Evolutionary conservation across 1,140 invertebrate species (phyloP).

Genomic region (Drosophila lacertosa): DNA sequence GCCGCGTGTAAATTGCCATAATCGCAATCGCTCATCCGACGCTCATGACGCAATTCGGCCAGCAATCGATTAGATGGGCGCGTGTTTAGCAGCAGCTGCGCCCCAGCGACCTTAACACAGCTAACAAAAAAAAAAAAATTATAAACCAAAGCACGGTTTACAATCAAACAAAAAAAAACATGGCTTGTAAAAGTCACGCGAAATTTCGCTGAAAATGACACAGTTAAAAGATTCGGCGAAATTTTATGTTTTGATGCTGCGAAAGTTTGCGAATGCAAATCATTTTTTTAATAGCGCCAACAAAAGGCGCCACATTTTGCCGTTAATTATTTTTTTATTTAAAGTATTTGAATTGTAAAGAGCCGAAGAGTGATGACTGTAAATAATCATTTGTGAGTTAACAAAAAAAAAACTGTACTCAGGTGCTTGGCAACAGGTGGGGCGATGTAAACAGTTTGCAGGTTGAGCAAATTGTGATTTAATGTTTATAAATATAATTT

Average conservation of each 20-base stretch:
- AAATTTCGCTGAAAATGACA: slow-evolving; percentile 49
- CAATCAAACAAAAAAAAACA: not conserved
- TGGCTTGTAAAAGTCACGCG: slow-evolving; percentile 37
- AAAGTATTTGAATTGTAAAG: slow-evolving; percentile 16
- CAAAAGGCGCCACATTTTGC: slow-evolving; percentile 39
- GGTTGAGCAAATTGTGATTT: slow-evolving; percentile 51
- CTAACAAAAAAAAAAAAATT: slow-evolving; percentile 10
- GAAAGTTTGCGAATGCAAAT: slow-evolving; percentile 57
- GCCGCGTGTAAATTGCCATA: slow-evolving; percentile 27
- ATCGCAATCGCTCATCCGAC: slow-evolving; percentile 32
- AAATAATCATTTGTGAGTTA: slow-evolving; percentile 62
- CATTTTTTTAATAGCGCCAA: slow-evolving; percentile 26
- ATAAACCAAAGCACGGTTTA: slow-evolving; percentile 31
- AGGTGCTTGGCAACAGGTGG: slow-evolving; percentile 22
- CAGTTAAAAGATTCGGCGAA: slow-evolving; percentile 39
- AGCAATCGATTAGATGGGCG: slow-evolving; percentile 21
- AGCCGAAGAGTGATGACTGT: slow-evolving; percentile 21
- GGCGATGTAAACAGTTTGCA: not conserved
- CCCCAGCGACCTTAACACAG: not conserved
- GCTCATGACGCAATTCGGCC: slow-evolving; percentile 22
- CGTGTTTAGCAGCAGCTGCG: slow-evolving; percentile 21
- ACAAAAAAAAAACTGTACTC: slow-evolving; percentile 20
- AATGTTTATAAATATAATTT: slow-evolving; percentile 74
- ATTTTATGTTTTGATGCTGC: slow-evolving; percentile 26
- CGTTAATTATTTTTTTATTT: slow-evolving; percentile 44